phyloP scores from a whole-genome alignment of 2,888 invertebrate species.

The Allygus modestus region DNA sequence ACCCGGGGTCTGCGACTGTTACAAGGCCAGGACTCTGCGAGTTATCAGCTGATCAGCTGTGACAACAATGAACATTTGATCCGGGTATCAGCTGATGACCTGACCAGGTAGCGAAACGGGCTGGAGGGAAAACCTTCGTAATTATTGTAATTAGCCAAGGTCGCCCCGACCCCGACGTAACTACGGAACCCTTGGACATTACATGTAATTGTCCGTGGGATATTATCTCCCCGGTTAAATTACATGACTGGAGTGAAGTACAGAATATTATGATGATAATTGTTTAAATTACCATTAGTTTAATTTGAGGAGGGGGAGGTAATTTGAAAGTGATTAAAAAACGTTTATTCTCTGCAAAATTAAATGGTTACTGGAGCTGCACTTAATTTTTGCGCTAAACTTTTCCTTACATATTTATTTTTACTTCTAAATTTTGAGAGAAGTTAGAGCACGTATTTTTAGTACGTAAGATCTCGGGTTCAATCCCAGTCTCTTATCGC shows the following conservation, averaged over 20 bases:
- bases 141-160: background rate
- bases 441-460: too few relatives aligned
- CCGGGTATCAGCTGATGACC: background rate
- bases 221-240: background rate
- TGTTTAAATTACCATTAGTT: background rate
- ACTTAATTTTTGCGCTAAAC: too few relatives aligned
- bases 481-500: too few relatives aligned
- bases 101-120: background rate
- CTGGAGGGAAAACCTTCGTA: background rate
- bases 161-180: background rate
- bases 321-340: too few relatives aligned
- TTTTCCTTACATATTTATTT: too few relatives aligned
- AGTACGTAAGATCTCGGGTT: too few relatives aligned
- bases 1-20: background rate
- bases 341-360: too few relatives aligned
- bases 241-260: background rate
- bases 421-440: too few relatives aligned
- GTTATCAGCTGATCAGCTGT: background rate
- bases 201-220: background rate
- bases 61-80: background rate
- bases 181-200: background rate
- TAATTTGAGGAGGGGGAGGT: background rate
- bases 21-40: constrained; percentile 6
- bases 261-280: background rate
- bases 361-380: too few relatives aligned